Evolutionary conservation across 2,113 vertebrate genomes (phyloP).

Genomic region (Protobothrops mucrosquamatus): DNA sequence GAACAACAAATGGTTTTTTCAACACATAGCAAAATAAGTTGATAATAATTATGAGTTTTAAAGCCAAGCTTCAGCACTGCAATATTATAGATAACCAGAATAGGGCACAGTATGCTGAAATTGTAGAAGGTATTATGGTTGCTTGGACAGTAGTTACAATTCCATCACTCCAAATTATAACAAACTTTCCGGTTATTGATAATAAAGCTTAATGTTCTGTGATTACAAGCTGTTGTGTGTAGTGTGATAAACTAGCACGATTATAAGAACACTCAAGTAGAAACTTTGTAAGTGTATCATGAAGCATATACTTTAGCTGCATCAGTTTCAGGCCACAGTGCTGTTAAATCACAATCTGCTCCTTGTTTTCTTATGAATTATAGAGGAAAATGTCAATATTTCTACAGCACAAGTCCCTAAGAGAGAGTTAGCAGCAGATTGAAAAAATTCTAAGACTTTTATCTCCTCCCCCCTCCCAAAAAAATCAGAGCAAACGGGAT

Average conservation of each 20-base stretch:
- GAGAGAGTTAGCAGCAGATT: not conserved
- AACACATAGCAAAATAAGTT: not conserved
- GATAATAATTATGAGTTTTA: not conserved
- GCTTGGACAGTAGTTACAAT: not conserved
- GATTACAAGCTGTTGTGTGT: not conserved
- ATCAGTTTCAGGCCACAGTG: not conserved
- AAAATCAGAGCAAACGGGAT: not conserved
- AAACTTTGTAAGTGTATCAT: not conserved
- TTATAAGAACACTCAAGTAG: not conserved
- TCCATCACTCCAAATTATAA: not conserved
- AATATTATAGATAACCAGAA: not conserved
- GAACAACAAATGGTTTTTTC: not conserved
- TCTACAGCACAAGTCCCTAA: not conserved
- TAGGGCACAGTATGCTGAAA: too few species aligned
- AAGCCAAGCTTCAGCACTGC: not conserved
- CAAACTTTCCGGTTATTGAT: not conserved
- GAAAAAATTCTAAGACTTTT: not conserved
- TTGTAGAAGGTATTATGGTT: not conserved
- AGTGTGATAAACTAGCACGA: not conserved
- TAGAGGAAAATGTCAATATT: not conserved
- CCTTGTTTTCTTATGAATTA: not conserved
- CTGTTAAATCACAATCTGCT: not conserved
- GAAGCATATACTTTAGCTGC: not conserved
- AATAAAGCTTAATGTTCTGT: not conserved
- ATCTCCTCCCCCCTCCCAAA: not conserved